Evolutionary conservation across 2,888 invertebrate genomes (phyloP), one percentile per base, ranked within the genome.

Genomic region (Bembecia ichneumoniformis): DNA sequence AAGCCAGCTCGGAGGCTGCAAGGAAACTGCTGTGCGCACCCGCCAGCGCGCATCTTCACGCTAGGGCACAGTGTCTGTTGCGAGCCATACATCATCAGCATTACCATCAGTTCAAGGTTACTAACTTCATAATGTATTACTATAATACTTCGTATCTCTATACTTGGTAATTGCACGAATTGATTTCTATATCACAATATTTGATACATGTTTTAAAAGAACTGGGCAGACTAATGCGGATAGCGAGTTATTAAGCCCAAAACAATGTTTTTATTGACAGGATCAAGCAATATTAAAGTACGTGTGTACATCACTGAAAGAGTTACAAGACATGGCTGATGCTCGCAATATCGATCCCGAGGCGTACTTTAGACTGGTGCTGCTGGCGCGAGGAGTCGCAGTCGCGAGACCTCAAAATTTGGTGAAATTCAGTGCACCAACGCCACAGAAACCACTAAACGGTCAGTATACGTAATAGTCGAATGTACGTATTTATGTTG

Each of bases 91-190:
- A 91, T 20, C 92, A 92, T 34, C 91, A 92, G 45, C 84, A 90
- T 4, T 98, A 97, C 76, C 96, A 97, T 70, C 91, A 91, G 60
- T 96, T 96, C 70, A 98, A 97, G 89, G 96, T 92, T 44, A 44
- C 44, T 48, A 43, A 34, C 7, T 40, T 13, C 13, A n/a, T 3
- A 40, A n/a, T 14, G 13, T 40, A 13, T n/a, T 40, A 40, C 7
- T 3, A 13, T 40, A 40, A 9, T 13, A 14, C 13, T 7, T 28
- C 9, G 28, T 28, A 28, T 9, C 2, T 2, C 28, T 28, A 28
- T 9, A 28, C 9, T 28, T 28, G 1, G 5, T 28, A 28, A 28
- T 28, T 28, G 20, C 20, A 20, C 5, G 20, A 20, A 7, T n/a
- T n/a, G n/a, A n/a, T n/a, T n/a, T n/a, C n/a, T n/a, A n/a, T n/a